These are phyloP conservation scores for Peribatodes rhomboidaria DNA, from an alignment of 2,888 invertebrate species.

Conservation along the genomic window DNA sequence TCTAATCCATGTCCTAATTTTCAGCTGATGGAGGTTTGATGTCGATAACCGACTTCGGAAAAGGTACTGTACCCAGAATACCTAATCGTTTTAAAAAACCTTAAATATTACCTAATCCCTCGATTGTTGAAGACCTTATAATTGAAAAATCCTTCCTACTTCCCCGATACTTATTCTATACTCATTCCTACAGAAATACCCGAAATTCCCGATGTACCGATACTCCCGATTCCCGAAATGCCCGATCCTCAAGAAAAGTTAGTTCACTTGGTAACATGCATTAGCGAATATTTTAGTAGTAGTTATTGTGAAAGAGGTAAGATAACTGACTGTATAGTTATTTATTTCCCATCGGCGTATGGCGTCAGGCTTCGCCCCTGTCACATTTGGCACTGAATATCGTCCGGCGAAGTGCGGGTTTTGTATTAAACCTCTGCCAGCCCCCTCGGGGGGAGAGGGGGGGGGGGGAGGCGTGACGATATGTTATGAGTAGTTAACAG, in stretches of 20 bases:
- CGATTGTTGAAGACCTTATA: background rate
- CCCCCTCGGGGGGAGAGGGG: no score
- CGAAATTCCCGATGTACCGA: constrained; percentile 74
- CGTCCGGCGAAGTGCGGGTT: no score
- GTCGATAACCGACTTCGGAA: constrained; percentile 61
- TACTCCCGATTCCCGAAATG: constrained; percentile 69
- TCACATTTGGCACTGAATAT: no score
- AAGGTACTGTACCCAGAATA: constrained; percentile 53
- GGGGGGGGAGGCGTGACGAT: no score
- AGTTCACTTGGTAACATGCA: constrained; percentile 51
- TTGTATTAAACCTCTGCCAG: no score
- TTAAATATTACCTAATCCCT: background rate
- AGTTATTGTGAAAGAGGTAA: background rate
- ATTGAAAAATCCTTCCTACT: background rate
- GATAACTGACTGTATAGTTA: no score
- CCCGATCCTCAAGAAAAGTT: constrained; percentile 69
- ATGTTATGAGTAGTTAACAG: no score
- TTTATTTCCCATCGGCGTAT: no score
- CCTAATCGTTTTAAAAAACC: background rate
- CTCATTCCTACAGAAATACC: constrained; percentile 71
- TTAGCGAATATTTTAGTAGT: background rate
- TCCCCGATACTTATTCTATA: constrained; percentile 6
- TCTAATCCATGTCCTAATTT: constrained; percentile 38
- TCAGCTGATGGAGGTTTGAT: constrained; percentile 60
- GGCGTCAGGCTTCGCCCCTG: no score